A percentile compares a stretch with the other conserved stretches of the same genome.
These are phyloP conservation scores for Thereva nobilitata DNA, from an alignment of 2,888 invertebrate genomes.

Conservation along the genomic window DNA sequence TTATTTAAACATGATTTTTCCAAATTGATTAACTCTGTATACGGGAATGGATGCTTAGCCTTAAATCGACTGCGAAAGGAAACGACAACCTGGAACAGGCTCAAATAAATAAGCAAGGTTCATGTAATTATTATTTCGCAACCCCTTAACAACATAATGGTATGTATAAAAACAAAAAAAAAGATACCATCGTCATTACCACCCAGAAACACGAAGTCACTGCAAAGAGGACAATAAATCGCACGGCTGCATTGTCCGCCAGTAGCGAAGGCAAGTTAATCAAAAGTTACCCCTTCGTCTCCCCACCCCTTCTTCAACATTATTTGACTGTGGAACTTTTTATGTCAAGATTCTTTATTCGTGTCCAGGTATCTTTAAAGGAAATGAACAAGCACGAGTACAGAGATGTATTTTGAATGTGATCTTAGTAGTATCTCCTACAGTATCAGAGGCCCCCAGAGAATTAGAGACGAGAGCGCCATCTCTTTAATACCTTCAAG, in stretches of 20 bases:
- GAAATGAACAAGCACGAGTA: too few species aligned
- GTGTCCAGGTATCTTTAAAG: slow-evolving; percentile 4
- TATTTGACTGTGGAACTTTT: not conserved
- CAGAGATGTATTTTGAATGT: slow-evolving; percentile 23
- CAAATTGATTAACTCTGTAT: too few species aligned
- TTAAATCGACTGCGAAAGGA: too few species aligned
- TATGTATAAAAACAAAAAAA: not conserved
- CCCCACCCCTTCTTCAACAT: slow-evolving; percentile 8
- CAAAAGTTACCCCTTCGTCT: slow-evolving; percentile 33
- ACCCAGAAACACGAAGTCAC: slow-evolving; percentile 27
- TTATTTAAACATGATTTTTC: too few species aligned
- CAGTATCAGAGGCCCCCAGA: slow-evolving; percentile 17
- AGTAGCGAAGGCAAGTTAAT: slow-evolving; percentile 36
- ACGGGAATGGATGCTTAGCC: too few species aligned
- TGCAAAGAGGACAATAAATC: slow-evolving; percentile 37
- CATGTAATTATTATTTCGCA: not conserved
- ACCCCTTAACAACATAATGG: not conserved
- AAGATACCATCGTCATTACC: slow-evolving; percentile 5
- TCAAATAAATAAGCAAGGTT: not conserved
- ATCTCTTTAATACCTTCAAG: slow-evolving; percentile 31
- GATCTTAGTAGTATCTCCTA: slow-evolving; percentile 10
- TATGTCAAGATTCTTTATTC: slow-evolving; percentile 5
- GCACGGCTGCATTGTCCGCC: slow-evolving; percentile 30
- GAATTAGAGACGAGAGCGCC: slow-evolving; percentile 35
- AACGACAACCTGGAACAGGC: too few species aligned